Percentiles rank a stretch among this genome's conserved stretches.
Evolutionary conservation across 2,888 invertebrate species (phyloP).

Genomic region (Psylliodes chrysocephalus): DNA sequence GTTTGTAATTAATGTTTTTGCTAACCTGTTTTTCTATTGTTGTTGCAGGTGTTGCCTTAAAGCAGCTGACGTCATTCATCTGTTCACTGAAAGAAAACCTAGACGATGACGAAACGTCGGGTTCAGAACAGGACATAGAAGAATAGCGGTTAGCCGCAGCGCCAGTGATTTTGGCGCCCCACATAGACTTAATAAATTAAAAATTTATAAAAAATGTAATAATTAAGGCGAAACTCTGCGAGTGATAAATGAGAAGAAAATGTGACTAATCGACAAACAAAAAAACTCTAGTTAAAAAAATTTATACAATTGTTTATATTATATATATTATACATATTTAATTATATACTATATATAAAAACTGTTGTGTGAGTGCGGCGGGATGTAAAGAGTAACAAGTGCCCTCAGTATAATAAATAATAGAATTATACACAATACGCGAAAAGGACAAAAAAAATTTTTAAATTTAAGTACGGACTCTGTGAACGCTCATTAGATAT

Average conservation of each 20-base stretch:
- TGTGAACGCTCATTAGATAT: slow-evolving; percentile 30
- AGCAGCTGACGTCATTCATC: slow-evolving; percentile 79
- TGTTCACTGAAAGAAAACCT: slow-evolving; percentile 75
- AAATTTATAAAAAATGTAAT: slow-evolving; percentile 39
- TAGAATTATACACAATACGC: slow-evolving; percentile 36
- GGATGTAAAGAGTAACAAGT: slow-evolving; percentile 48
- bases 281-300: slow-evolving; percentile 60
- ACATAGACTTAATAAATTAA: slow-evolving; percentile 46
- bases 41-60: slow-evolving; percentile 73
- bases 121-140: slow-evolving; percentile 28
- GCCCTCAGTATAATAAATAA: slow-evolving; percentile 31
- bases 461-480: slow-evolving; percentile 36
- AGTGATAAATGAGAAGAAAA: slow-evolving; percentile 20
- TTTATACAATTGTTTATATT: slow-evolving; percentile 64
- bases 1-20: too few relatives aligned
- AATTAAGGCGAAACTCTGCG: slow-evolving; percentile 36
- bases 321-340: slow-evolving; percentile 58
- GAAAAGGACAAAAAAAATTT: slow-evolving; percentile 51
- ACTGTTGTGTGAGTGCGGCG: slow-evolving; percentile 51
- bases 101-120: slow-evolving; percentile 67
- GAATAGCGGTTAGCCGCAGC: slow-evolving; percentile 30
- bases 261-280: slow-evolving; percentile 23
- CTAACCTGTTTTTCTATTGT: not conserved
- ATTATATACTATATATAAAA: slow-evolving; percentile 53
- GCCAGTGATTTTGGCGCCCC: slow-evolving; percentile 45